These are phyloP conservation scores for Spodoptera litura DNA, from an alignment of 1,140 invertebrate genomes.

Conservation along the genomic window DNA sequence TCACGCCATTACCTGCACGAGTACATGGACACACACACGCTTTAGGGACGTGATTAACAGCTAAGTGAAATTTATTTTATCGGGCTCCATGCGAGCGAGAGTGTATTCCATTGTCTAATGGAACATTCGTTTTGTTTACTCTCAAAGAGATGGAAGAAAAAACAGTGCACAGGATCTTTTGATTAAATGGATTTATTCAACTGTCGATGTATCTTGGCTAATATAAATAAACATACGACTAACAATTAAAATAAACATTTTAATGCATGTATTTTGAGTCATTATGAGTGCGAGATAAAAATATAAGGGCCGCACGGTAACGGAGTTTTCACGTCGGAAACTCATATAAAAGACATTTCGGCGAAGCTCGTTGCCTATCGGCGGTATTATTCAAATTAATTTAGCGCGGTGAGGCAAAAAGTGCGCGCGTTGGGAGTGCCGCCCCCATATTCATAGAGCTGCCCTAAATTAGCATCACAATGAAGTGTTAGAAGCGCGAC, in stretches of 20 bases:
- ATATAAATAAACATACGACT: not conserved
- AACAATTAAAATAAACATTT: constrained; percentile 60
- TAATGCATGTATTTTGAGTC: constrained; percentile 66
- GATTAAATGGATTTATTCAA: constrained; percentile 31
- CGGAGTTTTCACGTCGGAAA: constrained; percentile 72
- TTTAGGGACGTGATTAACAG: constrained; percentile 73
- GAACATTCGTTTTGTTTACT: constrained; percentile 59
- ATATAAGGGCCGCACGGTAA: constrained; percentile 57
- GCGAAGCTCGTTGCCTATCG: constrained; percentile 75
- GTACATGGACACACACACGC: constrained; percentile 65
- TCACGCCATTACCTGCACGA: constrained; percentile 69
- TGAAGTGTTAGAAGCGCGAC: constrained; percentile 76
- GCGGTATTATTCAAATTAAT: constrained; percentile 85
- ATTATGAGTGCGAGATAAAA: constrained; percentile 66
- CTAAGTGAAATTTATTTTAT: constrained; percentile 79
- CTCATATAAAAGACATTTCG: constrained; percentile 82
- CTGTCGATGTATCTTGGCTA: not conserved
- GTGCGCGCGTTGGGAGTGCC: constrained; percentile 70
- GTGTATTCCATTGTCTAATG: constrained; percentile 63
- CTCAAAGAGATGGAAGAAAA: constrained; percentile 38
- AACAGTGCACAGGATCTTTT: constrained; percentile 24
- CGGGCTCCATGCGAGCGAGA: constrained; percentile 54
- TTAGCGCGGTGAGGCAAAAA: constrained; percentile 82
- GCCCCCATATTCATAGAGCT: constrained; percentile 82
- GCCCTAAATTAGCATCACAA: constrained; percentile 84